These are phyloP conservation scores for Caretta caretta DNA, from an alignment of 2,113 vertebrate genomes.

Conservation along the genomic window DNA sequence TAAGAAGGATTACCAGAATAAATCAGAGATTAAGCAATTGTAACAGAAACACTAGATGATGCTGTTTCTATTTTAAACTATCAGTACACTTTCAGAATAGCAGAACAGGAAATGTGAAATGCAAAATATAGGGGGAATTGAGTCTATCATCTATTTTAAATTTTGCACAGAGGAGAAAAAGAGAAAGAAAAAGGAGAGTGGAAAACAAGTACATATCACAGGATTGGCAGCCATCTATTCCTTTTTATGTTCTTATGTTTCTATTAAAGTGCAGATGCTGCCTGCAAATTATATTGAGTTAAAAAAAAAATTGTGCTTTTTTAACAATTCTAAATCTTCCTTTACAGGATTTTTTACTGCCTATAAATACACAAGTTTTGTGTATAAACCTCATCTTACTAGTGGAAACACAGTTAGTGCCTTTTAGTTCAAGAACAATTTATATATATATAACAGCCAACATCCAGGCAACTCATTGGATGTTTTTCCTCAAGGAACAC, in stretches of 20 bases:
- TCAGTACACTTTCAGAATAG: neutral
- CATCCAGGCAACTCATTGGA: no score
- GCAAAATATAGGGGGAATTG: neutral
- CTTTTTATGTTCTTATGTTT: conserved; percentile 1
- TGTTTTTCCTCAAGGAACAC: no score
- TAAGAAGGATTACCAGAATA: neutral
- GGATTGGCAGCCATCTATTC: neutral
- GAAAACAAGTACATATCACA: neutral
- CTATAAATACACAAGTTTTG: neutral
- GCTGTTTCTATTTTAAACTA: conserved; percentile 25
- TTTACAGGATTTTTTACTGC: neutral
- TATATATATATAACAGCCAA: neutral
- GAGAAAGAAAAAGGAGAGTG: neutral
- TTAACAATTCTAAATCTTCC: neutral
- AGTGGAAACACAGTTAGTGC: neutral
- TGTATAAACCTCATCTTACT: neutral
- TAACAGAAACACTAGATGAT: neutral
- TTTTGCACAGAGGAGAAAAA: neutral
- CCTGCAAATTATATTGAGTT: neutral
- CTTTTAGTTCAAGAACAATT: neutral
- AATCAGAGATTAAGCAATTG: neutral
- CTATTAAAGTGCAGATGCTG: conserved; percentile 26
- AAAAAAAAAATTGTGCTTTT: neutral
- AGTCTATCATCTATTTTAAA: neutral
- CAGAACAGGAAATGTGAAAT: neutral